A percentile compares a stretch with the other conserved stretches of the same genome.
Evolutionary conservation across 2,888 invertebrate genomes (phyloP).

Genomic region (Euplexia lucipara): DNA sequence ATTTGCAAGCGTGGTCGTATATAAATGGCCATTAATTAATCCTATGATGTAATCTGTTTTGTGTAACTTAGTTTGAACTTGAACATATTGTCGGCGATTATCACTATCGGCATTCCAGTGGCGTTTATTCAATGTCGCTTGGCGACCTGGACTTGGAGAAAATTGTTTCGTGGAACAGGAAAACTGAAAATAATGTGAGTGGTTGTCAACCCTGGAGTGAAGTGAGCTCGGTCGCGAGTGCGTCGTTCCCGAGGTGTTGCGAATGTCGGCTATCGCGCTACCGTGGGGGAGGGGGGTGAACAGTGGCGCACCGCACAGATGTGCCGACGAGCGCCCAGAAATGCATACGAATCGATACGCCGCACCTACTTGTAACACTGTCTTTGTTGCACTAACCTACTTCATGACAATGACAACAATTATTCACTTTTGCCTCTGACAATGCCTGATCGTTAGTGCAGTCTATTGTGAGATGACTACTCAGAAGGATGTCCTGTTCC

Average conservation of each 20-base stretch:
- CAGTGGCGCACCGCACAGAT: constrained; percentile 86
- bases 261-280: constrained; percentile 87
- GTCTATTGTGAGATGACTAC: constrained; percentile 18
- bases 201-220: constrained; percentile 79
- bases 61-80: constrained; percentile 12
- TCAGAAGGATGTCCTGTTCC: constrained; percentile 21
- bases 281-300: constrained; percentile 75
- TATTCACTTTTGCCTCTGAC: constrained; percentile 55
- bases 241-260: constrained; percentile 88
- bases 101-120: not conserved
- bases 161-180: constrained; percentile 15
- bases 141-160: not conserved
- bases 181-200: constrained; percentile 18
- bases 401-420: constrained; percentile 64
- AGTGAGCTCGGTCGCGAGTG: constrained; percentile 84
- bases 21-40: constrained; percentile 39
- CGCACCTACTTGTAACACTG: constrained; percentile 83
- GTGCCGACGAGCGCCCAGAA: constrained; percentile 73
- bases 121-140: constrained; percentile 2
- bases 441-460: constrained; percentile 38
- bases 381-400: constrained; percentile 89
- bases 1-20: constrained; percentile 33
- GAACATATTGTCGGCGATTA: constrained; percentile 13
- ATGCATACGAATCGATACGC: constrained; percentile 89
- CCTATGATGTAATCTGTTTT: constrained; percentile 35